A percentile compares a stretch with the other conserved stretches of the same genome.
Conservation (phyloP, 1,140 invertebrate species). For the Oncopeltus fasciatus region DNA sequence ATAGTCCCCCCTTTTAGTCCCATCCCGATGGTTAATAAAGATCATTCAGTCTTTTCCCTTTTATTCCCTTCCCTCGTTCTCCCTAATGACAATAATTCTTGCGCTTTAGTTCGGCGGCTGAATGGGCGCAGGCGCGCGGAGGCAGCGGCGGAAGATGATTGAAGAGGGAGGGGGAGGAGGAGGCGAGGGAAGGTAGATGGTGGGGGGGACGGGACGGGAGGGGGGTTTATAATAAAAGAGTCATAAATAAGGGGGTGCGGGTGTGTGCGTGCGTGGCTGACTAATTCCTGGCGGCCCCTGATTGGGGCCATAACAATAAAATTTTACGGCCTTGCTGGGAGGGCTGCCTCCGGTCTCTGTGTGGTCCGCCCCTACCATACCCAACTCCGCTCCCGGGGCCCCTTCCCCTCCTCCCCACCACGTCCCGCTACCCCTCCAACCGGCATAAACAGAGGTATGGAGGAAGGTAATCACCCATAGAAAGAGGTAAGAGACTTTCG, state of each 20-base stretch:
- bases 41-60: too few species aligned
- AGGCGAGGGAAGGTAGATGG: background rate
- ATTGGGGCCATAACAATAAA: constrained; percentile 6
- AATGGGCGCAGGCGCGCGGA: too few species aligned
- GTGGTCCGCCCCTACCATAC: background rate
- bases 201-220: background rate
- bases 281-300: background rate
- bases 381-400: background rate
- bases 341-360: background rate
- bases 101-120: too few species aligned
- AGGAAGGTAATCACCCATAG: background rate
- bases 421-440: too few species aligned
- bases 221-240: constrained; percentile 1
- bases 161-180: too few species aligned
- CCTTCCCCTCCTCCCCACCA: background rate
- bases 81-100: too few species aligned
- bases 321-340: background rate
- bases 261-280: background rate
- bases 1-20: too few species aligned
- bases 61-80: too few species aligned
- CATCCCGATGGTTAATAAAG: too few species aligned
- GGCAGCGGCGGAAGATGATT: background rate
- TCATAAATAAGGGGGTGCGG: background rate
- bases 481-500: too few species aligned
- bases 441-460: background rate